phyloP scores from a whole-genome alignment of 2,888 invertebrate species.

The Stictocephala bisonia region DNA sequence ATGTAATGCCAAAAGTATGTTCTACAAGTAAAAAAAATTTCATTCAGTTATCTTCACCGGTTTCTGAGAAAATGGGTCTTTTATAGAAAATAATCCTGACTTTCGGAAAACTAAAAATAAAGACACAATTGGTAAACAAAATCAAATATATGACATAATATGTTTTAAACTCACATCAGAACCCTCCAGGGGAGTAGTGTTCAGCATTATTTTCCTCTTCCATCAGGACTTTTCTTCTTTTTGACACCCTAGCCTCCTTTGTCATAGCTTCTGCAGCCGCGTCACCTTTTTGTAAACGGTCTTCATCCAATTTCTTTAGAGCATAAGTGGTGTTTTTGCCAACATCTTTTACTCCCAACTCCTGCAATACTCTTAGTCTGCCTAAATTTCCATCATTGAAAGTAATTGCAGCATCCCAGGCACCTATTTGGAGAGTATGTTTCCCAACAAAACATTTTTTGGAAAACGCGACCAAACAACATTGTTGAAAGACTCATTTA shows the following conservation, averaged over 20 bases:
- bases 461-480: not conserved
- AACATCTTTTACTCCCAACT: not conserved
- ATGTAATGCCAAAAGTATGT: too few species aligned
- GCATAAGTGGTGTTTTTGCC: not conserved
- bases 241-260: constrained; percentile 6
- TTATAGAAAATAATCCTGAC: too few species aligned
- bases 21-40: too few species aligned
- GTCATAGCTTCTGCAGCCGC: constrained; percentile 8
- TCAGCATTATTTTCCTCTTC: constrained; percentile 18
- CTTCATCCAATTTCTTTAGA: not conserved
- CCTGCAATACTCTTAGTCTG: not conserved
- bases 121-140: too few species aligned
- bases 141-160: too few species aligned
- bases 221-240: not conserved
- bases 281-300: not conserved
- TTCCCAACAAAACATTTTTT: not conserved
- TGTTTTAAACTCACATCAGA: not conserved
- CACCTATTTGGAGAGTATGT: not conserved
- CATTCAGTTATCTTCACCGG: too few species aligned
- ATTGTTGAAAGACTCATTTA: constrained; percentile 27
- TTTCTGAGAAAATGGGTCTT: too few species aligned
- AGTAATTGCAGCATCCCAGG: not conserved
- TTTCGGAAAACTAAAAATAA: too few species aligned
- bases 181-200: constrained; percentile 13
- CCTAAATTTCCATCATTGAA: constrained; percentile 38